Conservation (phyloP, 2,888 invertebrate genomes). For the Lymantria monacha region DNA sequence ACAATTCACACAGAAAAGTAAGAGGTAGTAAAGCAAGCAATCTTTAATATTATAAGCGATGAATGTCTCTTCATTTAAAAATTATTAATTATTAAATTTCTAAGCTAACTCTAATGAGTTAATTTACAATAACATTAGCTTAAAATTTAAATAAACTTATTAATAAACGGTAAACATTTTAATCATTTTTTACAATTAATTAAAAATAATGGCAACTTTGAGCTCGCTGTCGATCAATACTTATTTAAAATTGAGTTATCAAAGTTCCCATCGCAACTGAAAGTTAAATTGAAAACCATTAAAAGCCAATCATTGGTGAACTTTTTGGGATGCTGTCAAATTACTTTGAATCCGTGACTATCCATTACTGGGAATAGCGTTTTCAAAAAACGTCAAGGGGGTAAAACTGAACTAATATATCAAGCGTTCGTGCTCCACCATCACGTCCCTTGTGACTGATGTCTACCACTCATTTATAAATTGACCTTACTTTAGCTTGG, state of each 20-base stretch:
- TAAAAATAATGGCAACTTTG: slow-evolving; percentile 3
- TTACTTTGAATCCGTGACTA: slow-evolving; percentile 58
- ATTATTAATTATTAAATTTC: too few relatives aligned
- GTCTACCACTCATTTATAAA: slow-evolving; percentile 68
- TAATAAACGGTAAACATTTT: too few relatives aligned
- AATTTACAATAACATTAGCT: too few relatives aligned
- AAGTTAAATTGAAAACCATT: slow-evolving; percentile 72
- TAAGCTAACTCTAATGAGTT: too few relatives aligned
- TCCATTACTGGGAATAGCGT: slow-evolving; percentile 59
- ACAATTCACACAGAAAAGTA: too few relatives aligned
- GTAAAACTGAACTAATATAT: slow-evolving; percentile 63
- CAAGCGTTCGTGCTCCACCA: slow-evolving; percentile 52
- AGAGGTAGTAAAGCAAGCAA: too few relatives aligned
- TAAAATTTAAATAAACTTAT: too few relatives aligned
- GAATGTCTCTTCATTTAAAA: too few relatives aligned
- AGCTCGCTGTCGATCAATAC: slow-evolving; percentile 27
- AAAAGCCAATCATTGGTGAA: slow-evolving; percentile 59
- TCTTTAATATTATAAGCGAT: too few relatives aligned
- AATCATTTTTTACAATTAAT: slow-evolving; percentile 12
- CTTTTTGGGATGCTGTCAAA: slow-evolving; percentile 51
- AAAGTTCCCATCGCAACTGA: slow-evolving; percentile 57
- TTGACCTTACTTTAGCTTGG: slow-evolving; percentile 59
- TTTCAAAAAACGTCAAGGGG: slow-evolving; percentile 69
- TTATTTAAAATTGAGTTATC: slow-evolving; percentile 55
- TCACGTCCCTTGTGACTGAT: slow-evolving; percentile 61